Evolutionary conservation across 2,113 vertebrate genomes (phyloP), one percentile per base, ranked within the genome.

Genomic region (Cyanoramphus novaezelandiae): DNA sequence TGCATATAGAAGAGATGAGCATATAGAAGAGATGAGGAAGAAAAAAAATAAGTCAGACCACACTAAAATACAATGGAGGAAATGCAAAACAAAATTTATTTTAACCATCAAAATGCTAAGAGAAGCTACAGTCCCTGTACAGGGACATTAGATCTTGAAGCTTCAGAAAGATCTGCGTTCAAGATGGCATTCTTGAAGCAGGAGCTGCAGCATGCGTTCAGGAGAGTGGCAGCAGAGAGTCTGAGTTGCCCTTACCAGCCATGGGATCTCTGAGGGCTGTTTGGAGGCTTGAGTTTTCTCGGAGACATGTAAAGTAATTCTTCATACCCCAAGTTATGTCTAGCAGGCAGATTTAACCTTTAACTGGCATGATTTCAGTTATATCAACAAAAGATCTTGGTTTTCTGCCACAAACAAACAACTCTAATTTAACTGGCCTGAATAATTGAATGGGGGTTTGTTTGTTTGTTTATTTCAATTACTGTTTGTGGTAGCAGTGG

Each of bases 401-500:
- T 81, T 85, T 88, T 78, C 79, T 69, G 70, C 96, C 96, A 24
- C 96, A 94, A 93, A 92, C 92, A 96, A 97, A 88, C 96, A 94
- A 93, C 76, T 84, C 65, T 79, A 92, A 95, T 96, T 96, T 96
- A 93, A 63, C 80, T 87, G 69, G 52, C 57, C 57, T 95, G 80
- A 92, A 95, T 97, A 96, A 93, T 72, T 95, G 94, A 91, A 75
- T 24, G 67, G 69, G 62, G 49, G 39, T 52, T 97, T 82, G 84
- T 87, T 97, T 96, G 91, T 95, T 97, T 97, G 84, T 97, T 97
- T 94, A 71, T 81, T 92, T 77, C 76, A 94, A 96, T 96, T 97
- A 92, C 74, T 87, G 78, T 92, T 95, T 96, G 95, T 95, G 96
- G 95, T 95, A 92, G 70, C 74, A 92, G 89, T 91, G 91, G 81